A percentile compares a stretch with the other conserved stretches of the same genome.
Conservation (phyloP, 2,888 invertebrate species). For the Aleiodes leptofemur region DNA sequence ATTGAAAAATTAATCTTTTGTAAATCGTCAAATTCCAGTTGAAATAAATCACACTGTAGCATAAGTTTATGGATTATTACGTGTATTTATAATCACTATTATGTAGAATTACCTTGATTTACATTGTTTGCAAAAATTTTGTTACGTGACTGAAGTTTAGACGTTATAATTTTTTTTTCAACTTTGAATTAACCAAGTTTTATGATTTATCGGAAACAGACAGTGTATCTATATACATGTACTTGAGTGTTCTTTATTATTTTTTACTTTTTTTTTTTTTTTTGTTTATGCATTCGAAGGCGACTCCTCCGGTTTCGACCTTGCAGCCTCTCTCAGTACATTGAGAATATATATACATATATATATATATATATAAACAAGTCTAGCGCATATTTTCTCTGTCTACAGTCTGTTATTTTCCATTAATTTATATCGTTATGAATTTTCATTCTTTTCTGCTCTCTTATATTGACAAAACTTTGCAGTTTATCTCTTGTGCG, state of each 20-base stretch:
- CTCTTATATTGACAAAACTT: constrained; percentile 14
- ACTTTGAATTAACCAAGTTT: not conserved
- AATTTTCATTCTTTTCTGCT: not conserved
- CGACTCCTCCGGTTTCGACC: constrained; percentile 31
- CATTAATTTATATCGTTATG: not conserved
- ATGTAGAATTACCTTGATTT: not conserved
- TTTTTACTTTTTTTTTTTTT: not conserved
- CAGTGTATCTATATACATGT: constrained; percentile 5
- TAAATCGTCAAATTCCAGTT: not conserved
- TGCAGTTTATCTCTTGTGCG: not conserved
- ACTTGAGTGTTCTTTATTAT: constrained; percentile 4
- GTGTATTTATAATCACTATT: not conserved
- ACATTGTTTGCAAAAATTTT: constrained; percentile 3
- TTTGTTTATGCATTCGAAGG: constrained; percentile 33
- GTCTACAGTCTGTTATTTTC: not conserved
- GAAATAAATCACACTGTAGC: no score
- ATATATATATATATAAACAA: not conserved
- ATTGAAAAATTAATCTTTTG: not conserved
- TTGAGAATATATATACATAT: not conserved
- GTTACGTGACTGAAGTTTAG: no score
- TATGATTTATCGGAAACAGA: constrained; percentile 28
- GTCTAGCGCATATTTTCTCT: not conserved
- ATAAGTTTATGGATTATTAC: no score
- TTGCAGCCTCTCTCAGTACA: constrained; percentile 18
- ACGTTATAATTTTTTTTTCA: not conserved